These are phyloP conservation scores for Plebejus anna DNA, from an alignment of 2,888 invertebrate species.

Conservation along the genomic window DNA sequence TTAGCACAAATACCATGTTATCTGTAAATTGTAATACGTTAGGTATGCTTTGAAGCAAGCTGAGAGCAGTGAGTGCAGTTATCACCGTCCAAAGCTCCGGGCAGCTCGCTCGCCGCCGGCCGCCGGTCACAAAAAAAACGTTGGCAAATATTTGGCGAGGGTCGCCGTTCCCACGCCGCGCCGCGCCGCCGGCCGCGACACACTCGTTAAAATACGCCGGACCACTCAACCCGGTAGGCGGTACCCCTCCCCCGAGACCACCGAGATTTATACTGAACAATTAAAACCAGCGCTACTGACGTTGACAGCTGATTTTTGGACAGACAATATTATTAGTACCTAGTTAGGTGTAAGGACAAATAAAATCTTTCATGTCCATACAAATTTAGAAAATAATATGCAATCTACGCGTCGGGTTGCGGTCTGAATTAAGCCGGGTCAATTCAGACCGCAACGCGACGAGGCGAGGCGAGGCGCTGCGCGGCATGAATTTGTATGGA, in stretches of 20 bases:
- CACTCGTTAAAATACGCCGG: conserved; percentile 30
- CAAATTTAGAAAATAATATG: too few relatives aligned
- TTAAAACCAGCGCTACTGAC: background rate
- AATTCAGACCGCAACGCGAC: too few relatives aligned
- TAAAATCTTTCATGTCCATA: too few relatives aligned
- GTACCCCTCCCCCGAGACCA: background rate
- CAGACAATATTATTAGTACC: too few relatives aligned
- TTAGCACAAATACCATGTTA: too few relatives aligned
- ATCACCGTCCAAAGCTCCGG: background rate
- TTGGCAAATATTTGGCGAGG: conserved; percentile 29
- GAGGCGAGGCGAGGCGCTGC: too few relatives aligned
- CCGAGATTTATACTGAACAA: background rate
- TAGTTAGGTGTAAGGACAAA: too few relatives aligned
- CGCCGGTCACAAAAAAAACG: conserved; percentile 10
- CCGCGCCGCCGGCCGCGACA: conserved; percentile 33
- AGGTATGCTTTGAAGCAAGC: too few relatives aligned
- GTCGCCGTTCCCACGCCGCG: conserved; percentile 39
- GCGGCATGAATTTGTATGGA: too few relatives aligned
- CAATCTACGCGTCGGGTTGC: too few relatives aligned
- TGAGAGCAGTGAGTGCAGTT: background rate
- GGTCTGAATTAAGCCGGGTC: too few relatives aligned
- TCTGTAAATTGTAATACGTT: too few relatives aligned
- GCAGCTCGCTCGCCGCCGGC: background rate
- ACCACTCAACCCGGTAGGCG: background rate
- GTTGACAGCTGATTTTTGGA: background rate